A percentile compares a stretch with the other conserved stretches of the same genome.
phyloP scores from a whole-genome alignment of 2,888 invertebrate genomes.

The Chloromyia formosa region DNA sequence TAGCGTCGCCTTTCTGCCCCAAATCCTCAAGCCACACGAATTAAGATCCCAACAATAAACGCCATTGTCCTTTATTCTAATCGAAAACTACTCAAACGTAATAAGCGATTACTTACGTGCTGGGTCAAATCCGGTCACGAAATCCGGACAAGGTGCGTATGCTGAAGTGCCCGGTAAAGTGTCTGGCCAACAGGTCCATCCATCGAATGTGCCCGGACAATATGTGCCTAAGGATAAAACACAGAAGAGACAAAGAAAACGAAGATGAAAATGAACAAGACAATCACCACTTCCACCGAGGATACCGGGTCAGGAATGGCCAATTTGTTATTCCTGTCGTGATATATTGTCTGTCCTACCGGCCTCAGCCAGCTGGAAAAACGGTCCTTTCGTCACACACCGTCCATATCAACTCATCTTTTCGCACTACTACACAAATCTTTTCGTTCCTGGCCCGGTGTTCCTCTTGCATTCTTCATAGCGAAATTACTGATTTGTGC shows the following conservation, averaged over 20 bases:
- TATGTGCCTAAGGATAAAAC: slow-evolving; percentile 65
- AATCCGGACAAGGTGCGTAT: slow-evolving; percentile 75
- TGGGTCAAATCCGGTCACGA: slow-evolving; percentile 79
- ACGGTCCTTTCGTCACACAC: not conserved
- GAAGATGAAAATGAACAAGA: too few relatives aligned
- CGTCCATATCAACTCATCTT: not conserved
- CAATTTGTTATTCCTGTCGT: not conserved
- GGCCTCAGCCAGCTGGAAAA: not conserved
- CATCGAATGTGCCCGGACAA: slow-evolving; percentile 81
- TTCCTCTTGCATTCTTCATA: not conserved
- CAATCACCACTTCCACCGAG: too few relatives aligned
- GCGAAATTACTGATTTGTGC: not conserved
- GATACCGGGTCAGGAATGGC: not conserved
- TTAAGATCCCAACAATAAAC: too few relatives aligned
- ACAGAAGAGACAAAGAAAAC: not conserved
- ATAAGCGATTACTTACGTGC: slow-evolving; percentile 68
- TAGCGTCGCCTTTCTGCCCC: too few relatives aligned
- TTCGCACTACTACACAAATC: not conserved
- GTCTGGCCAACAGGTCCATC: slow-evolving; percentile 83
- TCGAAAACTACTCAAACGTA: not conserved
- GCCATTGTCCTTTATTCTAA: not conserved
- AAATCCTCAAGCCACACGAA: too few relatives aligned
- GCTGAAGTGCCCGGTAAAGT: slow-evolving; percentile 75
- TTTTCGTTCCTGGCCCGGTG: not conserved
- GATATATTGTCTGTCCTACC: not conserved